Evolutionary conservation across 2,888 invertebrate species (phyloP), one percentile per base, ranked within the genome.

Genomic region (Scaeva pyrastri): DNA sequence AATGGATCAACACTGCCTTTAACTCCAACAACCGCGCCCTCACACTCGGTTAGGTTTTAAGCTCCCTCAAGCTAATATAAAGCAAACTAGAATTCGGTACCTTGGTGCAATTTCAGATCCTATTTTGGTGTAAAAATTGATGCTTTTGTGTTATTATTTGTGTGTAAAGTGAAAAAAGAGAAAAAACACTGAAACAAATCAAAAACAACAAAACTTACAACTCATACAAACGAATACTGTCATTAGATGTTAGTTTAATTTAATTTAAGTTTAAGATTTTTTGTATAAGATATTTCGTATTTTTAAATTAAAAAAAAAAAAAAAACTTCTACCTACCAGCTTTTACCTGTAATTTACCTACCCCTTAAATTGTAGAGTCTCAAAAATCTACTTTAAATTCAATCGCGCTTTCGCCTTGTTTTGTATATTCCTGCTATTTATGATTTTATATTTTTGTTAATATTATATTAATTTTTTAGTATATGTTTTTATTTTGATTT

Each of bases 1-100:
- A 94, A 89, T 95, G 95, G 95, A 91, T 93, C 66, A 91, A 91
- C 83, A 89, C 89, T 52, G 90, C 90, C 75, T 92, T 91, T 55
- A 90, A 90, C 16, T 89, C 90, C 7, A 90, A 86, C 70, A 64
- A 45, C 39, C 86, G 86, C 26, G 86, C 86, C 23, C 82, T 86
- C 11, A n/a, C 48, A 12, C 11, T 86, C 19, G 86, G 86, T 74
- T 86, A 82, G 60, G 70, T 56, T 56, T 19, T 31, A 68, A 56
- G 48, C 68, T 56, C 70, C 60, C 64, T 66, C 66, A 36, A 66
- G 21, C 52, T 31, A 16, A 68, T 26, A 31, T 36, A 19, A 56
- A 21, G 26, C 26, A 26, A 52, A 68, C 12, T 48, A 71, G 41
- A 71, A 64, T 78, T 74, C 78, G 70, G 81, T 86, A 81, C 85